Evolutionary conservation across 2,113 vertebrate species (phyloP).

Genomic region (Danionella cerebrum): DNA sequence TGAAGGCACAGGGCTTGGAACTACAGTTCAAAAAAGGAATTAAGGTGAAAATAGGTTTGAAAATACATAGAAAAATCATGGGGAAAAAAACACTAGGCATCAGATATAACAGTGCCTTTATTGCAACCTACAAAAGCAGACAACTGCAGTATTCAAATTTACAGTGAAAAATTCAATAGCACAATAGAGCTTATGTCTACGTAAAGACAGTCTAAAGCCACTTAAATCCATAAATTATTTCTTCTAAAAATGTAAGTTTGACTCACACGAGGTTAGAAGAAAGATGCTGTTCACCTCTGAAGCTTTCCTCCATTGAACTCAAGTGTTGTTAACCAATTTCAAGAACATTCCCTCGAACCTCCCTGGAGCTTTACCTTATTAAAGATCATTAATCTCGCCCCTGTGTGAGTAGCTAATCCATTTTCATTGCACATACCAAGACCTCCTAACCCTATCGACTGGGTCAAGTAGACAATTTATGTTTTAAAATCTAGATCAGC

Average conservation of each 20-base stretch:
- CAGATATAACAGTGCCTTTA: no score
- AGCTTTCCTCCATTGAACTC: conserved; percentile 20
- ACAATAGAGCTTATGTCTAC: no score
- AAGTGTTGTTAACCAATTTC: conserved; percentile 17
- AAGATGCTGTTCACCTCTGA: neutral
- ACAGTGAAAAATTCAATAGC: no score
- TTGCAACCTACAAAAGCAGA: no score
- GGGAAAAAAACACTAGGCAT: no score
- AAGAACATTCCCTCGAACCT: conserved; percentile 39
- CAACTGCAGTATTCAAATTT: no score
- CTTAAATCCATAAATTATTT: neutral
- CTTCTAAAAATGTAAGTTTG: neutral
- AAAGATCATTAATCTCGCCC: conserved; percentile 58
- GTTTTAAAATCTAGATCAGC: no score
- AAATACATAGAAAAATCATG: no score
- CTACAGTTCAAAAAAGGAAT: no score
- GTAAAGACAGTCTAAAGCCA: neutral
- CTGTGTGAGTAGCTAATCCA: conserved; percentile 51
- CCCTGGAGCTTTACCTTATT: conserved; percentile 45
- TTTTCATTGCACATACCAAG: conserved; percentile 48
- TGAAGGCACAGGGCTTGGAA: no score
- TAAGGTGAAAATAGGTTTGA: no score
- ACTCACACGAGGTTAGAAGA: neutral
- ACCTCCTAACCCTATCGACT: neutral
- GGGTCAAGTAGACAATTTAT: neutral